phyloP scores from a whole-genome alignment of 2,888 invertebrate genomes.

The Uloborus plumipes region DNA sequence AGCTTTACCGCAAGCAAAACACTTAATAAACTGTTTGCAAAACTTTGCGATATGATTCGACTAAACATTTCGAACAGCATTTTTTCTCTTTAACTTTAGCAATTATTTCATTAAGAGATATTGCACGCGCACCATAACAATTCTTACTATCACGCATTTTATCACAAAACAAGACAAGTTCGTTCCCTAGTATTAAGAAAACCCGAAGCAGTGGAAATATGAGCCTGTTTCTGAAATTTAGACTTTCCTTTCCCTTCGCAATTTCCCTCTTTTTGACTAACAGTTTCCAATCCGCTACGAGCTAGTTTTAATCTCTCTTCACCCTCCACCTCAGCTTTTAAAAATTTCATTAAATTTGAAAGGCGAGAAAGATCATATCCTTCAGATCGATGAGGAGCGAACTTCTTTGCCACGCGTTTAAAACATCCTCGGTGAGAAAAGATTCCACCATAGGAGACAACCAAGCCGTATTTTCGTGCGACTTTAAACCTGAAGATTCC shows the following conservation, averaged over 20 bases:
- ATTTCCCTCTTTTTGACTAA: too few species aligned
- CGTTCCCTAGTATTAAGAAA: background rate
- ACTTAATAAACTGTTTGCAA: too few species aligned
- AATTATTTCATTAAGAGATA: background rate
- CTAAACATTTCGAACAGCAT: conserved; percentile 11
- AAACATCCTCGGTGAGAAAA: background rate
- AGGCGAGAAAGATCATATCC: background rate
- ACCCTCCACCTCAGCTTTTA: too few species aligned
- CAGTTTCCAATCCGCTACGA: too few species aligned
- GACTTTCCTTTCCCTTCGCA: too few species aligned
- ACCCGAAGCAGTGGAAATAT: too few species aligned
- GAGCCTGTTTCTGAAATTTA: too few species aligned
- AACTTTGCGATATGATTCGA: too few species aligned
- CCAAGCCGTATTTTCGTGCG: background rate
- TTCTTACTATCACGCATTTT: background rate
- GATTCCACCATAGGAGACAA: too few species aligned
- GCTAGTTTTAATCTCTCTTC: too few species aligned
- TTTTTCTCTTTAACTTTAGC: conserved; percentile 8
- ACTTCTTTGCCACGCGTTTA: conserved; percentile 8
- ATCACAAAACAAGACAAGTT: conserved; percentile 6
- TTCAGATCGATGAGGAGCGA: background rate
- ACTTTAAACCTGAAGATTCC: background rate
- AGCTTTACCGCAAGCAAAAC: too few species aligned
- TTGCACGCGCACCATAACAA: background rate
- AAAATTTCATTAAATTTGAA: too few species aligned